A percentile compares a stretch with the other conserved stretches of the same genome.
Conservation (phyloP, 2,113 vertebrate species). For the Pelobates fuscus region DNA sequence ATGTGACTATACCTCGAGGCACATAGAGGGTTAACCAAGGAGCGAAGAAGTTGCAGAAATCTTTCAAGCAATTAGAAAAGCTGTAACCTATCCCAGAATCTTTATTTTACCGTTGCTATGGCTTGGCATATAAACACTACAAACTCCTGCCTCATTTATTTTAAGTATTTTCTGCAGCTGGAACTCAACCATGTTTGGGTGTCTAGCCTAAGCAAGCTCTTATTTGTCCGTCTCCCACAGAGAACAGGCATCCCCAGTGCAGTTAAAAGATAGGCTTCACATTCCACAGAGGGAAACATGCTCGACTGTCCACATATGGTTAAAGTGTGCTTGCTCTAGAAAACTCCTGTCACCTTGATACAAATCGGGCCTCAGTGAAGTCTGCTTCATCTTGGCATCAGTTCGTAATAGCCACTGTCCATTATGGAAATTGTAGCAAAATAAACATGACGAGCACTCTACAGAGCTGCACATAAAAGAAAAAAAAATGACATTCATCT, state of each 20-base stretch:
- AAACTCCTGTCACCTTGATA: conserved; percentile 31
- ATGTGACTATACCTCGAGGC: no score
- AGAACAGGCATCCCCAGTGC: conserved; percentile 54
- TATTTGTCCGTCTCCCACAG: conserved; percentile 65
- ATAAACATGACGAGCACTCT: no score
- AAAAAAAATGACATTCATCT: no score
- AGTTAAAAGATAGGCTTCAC: conserved; percentile 57
- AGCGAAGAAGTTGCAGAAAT: conserved; percentile 26
- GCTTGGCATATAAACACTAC: conserved; percentile 65
- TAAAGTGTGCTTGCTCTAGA: conserved; percentile 29
- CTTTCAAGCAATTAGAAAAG: conserved; percentile 29
- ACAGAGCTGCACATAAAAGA: no score
- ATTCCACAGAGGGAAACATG: conserved; percentile 18
- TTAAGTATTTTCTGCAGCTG: conserved; percentile 78
- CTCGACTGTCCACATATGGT: conserved; percentile 48
- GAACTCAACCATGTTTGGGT: conserved; percentile 77
- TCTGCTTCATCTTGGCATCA: conserved; percentile 19
- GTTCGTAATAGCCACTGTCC: no score
- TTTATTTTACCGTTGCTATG: conserved; percentile 64
- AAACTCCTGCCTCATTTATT: conserved; percentile 69
- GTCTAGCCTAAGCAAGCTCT: conserved; percentile 75
- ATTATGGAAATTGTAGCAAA: no score
- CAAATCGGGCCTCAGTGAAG: neutral
- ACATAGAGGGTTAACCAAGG: conserved; percentile 7
- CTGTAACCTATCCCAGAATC: conserved; percentile 35